A percentile compares a stretch with the other conserved stretches of the same genome.
Conservation (phyloP, 1,140 invertebrate species). For the Streblospio benedicti region DNA sequence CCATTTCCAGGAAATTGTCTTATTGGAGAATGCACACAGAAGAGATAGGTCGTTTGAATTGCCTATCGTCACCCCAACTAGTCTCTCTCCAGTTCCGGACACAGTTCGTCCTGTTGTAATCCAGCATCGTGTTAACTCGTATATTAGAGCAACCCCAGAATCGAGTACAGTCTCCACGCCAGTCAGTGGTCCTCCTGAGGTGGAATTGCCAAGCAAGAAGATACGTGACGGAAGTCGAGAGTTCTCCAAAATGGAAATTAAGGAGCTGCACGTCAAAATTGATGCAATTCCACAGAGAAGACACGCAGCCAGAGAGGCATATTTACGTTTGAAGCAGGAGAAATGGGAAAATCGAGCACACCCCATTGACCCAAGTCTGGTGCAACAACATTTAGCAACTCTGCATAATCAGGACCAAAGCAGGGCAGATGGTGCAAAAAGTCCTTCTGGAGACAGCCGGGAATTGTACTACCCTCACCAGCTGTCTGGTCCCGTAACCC, state of each 20-base stretch:
- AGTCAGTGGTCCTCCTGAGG: not conserved
- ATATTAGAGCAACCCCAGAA: not conserved
- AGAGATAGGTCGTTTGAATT: too few species aligned
- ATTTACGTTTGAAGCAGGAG: conserved; percentile 17
- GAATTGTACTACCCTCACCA: too few species aligned
- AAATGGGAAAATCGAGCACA: conserved; percentile 10
- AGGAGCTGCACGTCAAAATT: not conserved
- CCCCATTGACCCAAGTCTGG: too few species aligned
- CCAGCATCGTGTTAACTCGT: not conserved
- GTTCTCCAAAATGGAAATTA: too few species aligned
- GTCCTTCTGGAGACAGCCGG: too few species aligned
- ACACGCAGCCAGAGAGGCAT: not conserved
- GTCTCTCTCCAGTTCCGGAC: too few species aligned
- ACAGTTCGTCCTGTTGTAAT: not conserved
- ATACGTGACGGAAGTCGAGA: not conserved
- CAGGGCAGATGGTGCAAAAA: too few species aligned
- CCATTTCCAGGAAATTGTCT: conserved; percentile 1
- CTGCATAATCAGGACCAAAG: too few species aligned
- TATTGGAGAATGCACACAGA: not conserved
- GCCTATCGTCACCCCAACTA: too few species aligned
- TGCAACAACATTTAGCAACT: too few species aligned
- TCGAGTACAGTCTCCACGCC: conserved; percentile 9
- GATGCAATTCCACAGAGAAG: too few species aligned
- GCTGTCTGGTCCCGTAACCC: too few species aligned
- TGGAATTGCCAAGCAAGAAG: conserved; percentile 1